These are phyloP conservation scores for Torymus tubicola DNA, from an alignment of 2,888 invertebrate species.

Conservation along the genomic window DNA sequence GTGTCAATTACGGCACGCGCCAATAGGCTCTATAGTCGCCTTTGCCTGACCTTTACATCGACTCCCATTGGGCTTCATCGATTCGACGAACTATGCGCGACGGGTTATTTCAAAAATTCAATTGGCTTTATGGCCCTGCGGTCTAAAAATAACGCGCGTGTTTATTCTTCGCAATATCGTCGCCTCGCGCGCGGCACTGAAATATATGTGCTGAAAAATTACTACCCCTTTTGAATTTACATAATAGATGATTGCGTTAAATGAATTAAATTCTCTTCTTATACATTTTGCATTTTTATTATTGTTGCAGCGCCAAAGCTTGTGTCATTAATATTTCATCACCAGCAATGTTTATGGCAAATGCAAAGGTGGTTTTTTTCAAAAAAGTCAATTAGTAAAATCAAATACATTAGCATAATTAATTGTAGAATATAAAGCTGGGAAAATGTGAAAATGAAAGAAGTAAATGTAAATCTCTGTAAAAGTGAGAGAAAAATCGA, in stretches of 20 bases:
- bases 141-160: neutral
- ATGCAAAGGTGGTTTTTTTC: too few species aligned
- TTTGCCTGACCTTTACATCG: conserved; percentile 63
- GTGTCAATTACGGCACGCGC: conserved; percentile 74
- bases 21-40: conserved; percentile 64
- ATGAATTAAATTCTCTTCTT: too few species aligned
- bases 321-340: too few species aligned
- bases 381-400: neutral
- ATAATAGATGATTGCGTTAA: too few species aligned
- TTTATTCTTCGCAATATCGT: too few species aligned
- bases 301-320: too few species aligned
- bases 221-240: too few species aligned
- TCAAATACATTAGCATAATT: conserved; percentile 19
- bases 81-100: conserved; percentile 54
- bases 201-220: neutral
- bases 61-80: conserved; percentile 66
- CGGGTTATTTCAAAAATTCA: neutral
- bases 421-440: conserved; percentile 22
- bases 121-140: neutral
- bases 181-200: too few species aligned
- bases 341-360: too few species aligned
- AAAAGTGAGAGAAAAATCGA: conserved; percentile 70
- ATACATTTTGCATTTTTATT: too few species aligned
- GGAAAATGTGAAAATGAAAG: conserved; percentile 45
- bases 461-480: conserved; percentile 41